Evolutionary conservation across 1,140 invertebrate species (phyloP), one percentile per base, ranked within the genome.

Genomic region (Pogonomyrmex californicus): DNA sequence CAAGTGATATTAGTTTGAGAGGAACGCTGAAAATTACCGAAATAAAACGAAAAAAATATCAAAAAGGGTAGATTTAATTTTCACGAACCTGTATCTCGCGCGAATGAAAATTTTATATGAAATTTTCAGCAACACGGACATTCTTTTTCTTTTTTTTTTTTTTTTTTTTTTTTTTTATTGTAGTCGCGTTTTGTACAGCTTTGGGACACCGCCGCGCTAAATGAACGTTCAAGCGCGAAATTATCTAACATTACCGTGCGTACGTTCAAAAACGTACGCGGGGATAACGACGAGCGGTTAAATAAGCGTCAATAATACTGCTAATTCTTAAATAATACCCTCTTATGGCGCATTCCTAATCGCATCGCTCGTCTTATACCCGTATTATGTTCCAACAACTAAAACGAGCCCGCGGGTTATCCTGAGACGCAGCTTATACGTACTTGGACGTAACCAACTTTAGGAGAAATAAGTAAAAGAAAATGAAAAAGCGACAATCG

Each of bases 241-340:
- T 83, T 62, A 47, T 38, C 7, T 83, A 60, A 82, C n/a, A 33
- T 49, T 36, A 30, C 17, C 12, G 51, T 47, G 6, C 54, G 17
- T 44, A 58, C 7, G 14, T 70, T 70, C 47, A 68, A 78, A 70
- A 68, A 30, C 49, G 23, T 56, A 23, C 23, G 23, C 14, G 49
- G 4, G n/a, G 75, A 49, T 49, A 62, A 83, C n/a, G n/a, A 47
- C 56, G 60, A 77, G 30, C 36, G 36, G 14, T 12, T 12, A 70
- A 54, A 17, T 71, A 60, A n/a, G 41, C 79, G 12, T 83, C 9
- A 47, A 73, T 73, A 60, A 75, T 47, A 30, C 41, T 49, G 30
- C 36, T 60, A 82, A 71, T n/a, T 12, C 23, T 71, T 82, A 58
- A 82, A 60, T 36, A 60, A 71, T 47, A 71, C 10, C 10, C 36